Evolutionary conservation across 2,797 vertebrate genomes (phyloP).

Genomic region (Manis crassicaudata): DNA sequence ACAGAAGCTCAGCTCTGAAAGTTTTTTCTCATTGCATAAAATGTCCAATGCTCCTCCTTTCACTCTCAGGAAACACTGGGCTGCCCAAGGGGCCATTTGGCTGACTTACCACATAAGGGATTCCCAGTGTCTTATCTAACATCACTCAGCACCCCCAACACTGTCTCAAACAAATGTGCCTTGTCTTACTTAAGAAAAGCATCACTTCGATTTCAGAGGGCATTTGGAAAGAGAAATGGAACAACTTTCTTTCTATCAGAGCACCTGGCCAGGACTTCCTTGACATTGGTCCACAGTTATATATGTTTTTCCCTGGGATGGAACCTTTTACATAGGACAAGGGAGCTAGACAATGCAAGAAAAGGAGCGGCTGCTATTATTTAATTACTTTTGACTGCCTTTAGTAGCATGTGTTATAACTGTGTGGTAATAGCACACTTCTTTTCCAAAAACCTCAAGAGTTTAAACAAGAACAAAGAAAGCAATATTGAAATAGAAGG

Average conservation of each 20-base stretch:
- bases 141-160: background rate
- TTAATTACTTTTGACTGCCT: constrained; percentile 8
- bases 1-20: background rate
- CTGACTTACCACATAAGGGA: background rate
- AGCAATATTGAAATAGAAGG: background rate
- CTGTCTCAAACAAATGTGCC: background rate
- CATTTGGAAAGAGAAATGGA: background rate
- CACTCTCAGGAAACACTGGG: background rate
- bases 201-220: background rate
- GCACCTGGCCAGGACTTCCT: background rate
- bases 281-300: background rate
- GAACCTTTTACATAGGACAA: background rate
- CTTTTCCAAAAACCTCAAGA: background rate
- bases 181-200: constrained; percentile 31
- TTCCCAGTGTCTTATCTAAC: background rate
- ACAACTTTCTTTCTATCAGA: constrained; percentile 1
- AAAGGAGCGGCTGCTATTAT: background rate
- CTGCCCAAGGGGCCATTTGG: background rate
- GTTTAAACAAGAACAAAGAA: background rate
- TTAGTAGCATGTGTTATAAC: background rate
- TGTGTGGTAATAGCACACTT: background rate
- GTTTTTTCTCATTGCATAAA: background rate
- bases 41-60: background rate
- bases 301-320: background rate
- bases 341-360: background rate